phyloP scores from a whole-genome alignment of 2,797 vertebrate species.

The Paramormyrops hopkinsi region DNA sequence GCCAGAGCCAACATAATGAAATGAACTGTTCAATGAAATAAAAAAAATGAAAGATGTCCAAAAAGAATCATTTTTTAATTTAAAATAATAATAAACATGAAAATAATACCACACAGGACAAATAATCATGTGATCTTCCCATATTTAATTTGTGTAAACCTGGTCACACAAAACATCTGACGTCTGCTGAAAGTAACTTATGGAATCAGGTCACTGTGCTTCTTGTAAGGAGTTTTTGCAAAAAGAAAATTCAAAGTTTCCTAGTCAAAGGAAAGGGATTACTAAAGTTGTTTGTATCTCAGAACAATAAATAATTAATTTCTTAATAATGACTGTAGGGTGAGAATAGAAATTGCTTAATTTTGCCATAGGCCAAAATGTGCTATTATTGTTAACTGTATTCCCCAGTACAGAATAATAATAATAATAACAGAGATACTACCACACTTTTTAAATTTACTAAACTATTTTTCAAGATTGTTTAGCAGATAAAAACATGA shows the following conservation, averaged over 20 bases:
- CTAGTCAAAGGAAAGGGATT: constrained; percentile 31
- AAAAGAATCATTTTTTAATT: neutral
- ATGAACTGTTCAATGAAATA: neutral
- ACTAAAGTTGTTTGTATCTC: constrained; percentile 41
- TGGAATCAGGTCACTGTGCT: constrained; percentile 29
- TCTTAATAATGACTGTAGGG: constrained; percentile 42
- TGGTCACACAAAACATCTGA: constrained; percentile 35
- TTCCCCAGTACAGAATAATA: neutral
- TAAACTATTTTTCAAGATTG: constrained; percentile 4
- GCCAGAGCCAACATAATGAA: neutral
- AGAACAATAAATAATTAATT: constrained; percentile 42
- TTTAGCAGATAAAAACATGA: neutral
- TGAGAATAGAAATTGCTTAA: constrained; percentile 40
- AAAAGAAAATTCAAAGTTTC: constrained; percentile 28
- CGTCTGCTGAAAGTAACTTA: constrained; percentile 28
- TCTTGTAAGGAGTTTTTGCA: constrained; percentile 17
- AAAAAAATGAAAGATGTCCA: no score
- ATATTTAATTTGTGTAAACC: constrained; percentile 22
- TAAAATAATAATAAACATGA: neutral
- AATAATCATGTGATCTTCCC: neutral
- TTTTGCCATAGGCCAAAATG: constrained; percentile 38
- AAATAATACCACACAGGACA: neutral
- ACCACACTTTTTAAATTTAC: constrained; percentile 38
- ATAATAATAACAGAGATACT: constrained; percentile 22
- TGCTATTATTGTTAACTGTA: neutral